These are phyloP conservation scores for Calliscelio sp. DNA, from an alignment of 2,888 invertebrate genomes.

Conservation along the genomic window DNA sequence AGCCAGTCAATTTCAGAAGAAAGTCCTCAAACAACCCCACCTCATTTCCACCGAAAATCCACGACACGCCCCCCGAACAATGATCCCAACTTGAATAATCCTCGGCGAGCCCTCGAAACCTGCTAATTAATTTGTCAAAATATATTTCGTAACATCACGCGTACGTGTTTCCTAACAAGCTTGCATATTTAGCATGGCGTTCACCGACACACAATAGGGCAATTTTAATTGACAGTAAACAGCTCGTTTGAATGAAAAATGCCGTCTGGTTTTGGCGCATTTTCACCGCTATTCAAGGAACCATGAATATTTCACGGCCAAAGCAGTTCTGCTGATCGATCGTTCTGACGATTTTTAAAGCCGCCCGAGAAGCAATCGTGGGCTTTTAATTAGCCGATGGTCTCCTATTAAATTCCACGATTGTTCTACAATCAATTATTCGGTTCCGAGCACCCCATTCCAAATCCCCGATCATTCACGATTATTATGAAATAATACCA, in stretches of 20 bases:
- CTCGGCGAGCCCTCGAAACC: constrained; percentile 32
- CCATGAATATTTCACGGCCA: constrained; percentile 65
- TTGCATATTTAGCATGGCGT: constrained; percentile 44
- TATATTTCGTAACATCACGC: constrained; percentile 64
- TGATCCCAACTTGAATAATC: constrained; percentile 50
- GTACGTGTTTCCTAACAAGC: constrained; percentile 54
- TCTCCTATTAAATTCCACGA: constrained; percentile 54
- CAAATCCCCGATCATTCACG: constrained; percentile 1
- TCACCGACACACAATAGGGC: constrained; percentile 35
- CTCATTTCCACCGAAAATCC: constrained; percentile 25
- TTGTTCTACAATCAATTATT: constrained; percentile 56
- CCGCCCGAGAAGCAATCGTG: constrained; percentile 34
- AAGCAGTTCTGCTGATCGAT: constrained; percentile 45
- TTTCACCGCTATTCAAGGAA: constrained; percentile 40
- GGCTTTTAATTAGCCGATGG: constrained; percentile 55
- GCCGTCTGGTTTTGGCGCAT: constrained; percentile 58
- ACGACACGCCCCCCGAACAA: constrained; percentile 42
- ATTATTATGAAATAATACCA: no score
- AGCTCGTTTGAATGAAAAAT: constrained; percentile 53
- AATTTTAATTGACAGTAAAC: constrained; percentile 69
- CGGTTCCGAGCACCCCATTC: no score
- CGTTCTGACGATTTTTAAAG: constrained; percentile 47
- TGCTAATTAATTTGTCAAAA: constrained; percentile 65
- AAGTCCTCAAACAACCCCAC: constrained; percentile 8
- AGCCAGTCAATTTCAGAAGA: constrained; percentile 23